A percentile compares a stretch with the other conserved stretches of the same genome.
Evolutionary conservation across 2,888 invertebrate genomes (phyloP).

Genomic region (Euproctis similis): DNA sequence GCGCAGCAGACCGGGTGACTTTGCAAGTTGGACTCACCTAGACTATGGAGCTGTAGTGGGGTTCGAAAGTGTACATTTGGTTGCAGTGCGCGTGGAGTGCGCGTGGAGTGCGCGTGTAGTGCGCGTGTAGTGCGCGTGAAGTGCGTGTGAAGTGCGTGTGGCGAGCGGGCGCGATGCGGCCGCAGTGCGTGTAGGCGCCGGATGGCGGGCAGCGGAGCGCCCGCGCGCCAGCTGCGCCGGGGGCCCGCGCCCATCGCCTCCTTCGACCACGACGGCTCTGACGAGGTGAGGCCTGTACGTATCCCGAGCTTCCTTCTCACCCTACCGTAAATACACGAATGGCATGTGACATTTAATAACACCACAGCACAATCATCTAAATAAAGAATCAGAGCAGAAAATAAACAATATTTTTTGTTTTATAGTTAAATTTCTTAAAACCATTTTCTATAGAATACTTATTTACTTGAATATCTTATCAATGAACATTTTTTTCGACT

Average conservation of each 20-base stretch:
- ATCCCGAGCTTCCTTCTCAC: constrained; percentile 40
- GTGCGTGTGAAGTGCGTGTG: not conserved
- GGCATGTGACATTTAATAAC: no score
- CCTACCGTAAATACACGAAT: no score
- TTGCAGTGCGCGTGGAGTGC: not conserved
- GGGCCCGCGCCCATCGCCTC: constrained; percentile 96
- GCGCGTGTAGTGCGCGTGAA: not conserved
- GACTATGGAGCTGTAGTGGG: not conserved
- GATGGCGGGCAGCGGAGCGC: constrained; percentile 40
- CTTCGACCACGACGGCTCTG: constrained; percentile 90
- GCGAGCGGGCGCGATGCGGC: constrained; percentile 6
- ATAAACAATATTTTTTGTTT: no score
- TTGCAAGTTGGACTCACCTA: no score
- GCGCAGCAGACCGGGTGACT: no score
- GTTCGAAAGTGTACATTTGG: not conserved
- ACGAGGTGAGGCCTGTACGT: constrained; percentile 82
- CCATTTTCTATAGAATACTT: no score
- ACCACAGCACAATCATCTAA: no score
- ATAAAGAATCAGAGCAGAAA: no score
- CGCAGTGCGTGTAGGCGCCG: constrained; percentile 23
- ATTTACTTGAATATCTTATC: no score
- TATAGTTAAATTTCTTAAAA: no score
- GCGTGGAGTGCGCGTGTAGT: not conserved
- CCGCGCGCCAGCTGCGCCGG: constrained; percentile 82
- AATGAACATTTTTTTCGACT: no score